Evolutionary conservation across 2,797 vertebrate species (phyloP).

Genomic region (Sebastes itinus): DNA sequence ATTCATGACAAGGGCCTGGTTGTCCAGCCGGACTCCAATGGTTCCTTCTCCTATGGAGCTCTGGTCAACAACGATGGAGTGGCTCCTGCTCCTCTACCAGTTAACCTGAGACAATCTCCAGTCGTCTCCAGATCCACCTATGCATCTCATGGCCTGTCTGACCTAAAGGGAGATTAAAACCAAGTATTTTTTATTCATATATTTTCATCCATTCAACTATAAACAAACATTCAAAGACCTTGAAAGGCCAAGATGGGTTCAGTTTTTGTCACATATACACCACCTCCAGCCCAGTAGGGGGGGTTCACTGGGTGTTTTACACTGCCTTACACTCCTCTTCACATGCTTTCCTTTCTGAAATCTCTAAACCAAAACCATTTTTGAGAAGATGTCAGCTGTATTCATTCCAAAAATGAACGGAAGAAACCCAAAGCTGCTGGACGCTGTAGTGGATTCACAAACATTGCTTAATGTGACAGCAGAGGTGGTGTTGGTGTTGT

Average conservation of each 20-base stretch:
- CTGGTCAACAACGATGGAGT: conserved; percentile 91
- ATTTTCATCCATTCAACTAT: neutral
- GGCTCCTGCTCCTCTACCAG: conserved; percentile 81
- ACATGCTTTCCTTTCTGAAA: neutral
- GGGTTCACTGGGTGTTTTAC: neutral
- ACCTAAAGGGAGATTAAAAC: conserved; percentile 87
- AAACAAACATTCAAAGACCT: conserved; percentile 9
- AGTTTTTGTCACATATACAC: neutral
- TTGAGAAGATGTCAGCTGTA: neutral
- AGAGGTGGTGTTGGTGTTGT: neutral
- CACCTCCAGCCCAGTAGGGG: neutral
- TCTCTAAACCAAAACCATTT: neutral
- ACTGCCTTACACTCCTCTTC: neutral
- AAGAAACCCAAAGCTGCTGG: conserved; percentile 6
- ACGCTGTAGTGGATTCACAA: neutral
- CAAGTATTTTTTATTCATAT: neutral
- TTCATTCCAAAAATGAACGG: conserved; percentile 13
- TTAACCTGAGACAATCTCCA: conserved; percentile 80
- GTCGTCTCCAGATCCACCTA: conserved; percentile 49
- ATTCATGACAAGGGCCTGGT: conserved; percentile 89
- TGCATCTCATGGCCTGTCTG: conserved; percentile 70
- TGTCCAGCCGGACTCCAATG: conserved; percentile 90
- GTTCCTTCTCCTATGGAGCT: conserved; percentile 94
- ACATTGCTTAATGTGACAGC: neutral
- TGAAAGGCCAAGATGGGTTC: conserved; percentile 1